A percentile compares a stretch with the other conserved stretches of the same genome.
phyloP scores from a whole-genome alignment of 2,113 vertebrate genomes.

The Melanotaenia duboulayi region DNA sequence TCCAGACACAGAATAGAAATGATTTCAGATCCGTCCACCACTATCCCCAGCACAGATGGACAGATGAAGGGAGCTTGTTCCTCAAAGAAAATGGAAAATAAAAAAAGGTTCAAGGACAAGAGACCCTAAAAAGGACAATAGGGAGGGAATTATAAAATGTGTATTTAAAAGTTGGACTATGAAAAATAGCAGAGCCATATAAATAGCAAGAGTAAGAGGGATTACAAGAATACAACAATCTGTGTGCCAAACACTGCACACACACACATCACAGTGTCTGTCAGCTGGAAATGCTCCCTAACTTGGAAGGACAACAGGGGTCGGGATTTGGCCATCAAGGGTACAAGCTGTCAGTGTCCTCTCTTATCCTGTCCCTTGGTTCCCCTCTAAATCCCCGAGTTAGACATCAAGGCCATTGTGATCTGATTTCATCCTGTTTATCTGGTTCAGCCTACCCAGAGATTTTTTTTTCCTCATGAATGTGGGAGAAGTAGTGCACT shows the following conservation, averaged over 20 bases:
- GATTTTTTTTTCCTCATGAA: conserved; percentile 28
- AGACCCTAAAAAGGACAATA: conserved; percentile 20
- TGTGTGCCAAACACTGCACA: conserved; percentile 51
- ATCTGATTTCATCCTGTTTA: conserved; percentile 74
- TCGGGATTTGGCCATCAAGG: conserved; percentile 80
- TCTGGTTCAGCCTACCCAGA: conserved; percentile 57
- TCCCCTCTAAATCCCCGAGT: conserved; percentile 70
- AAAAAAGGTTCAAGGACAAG: conserved; percentile 6
- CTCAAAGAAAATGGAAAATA: conserved; percentile 16
- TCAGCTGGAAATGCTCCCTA: conserved; percentile 72
- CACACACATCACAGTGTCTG: conserved; percentile 60
- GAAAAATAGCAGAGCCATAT: conserved; percentile 12
- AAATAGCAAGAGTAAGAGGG: conserved; percentile 21
- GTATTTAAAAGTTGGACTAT: conserved; percentile 15
- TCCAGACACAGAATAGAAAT: neutral
- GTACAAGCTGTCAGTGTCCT: conserved; percentile 80
- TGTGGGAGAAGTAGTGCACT: conserved; percentile 29
- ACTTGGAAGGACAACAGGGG: conserved; percentile 83
- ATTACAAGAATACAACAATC: conserved; percentile 30
- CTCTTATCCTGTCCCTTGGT: conserved; percentile 70
- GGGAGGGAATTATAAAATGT: conserved; percentile 14
- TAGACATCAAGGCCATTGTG: conserved; percentile 77
- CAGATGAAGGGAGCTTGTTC: conserved; percentile 20
- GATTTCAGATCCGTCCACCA: conserved; percentile 2
- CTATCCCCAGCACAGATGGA: conserved; percentile 35